phyloP scores from a whole-genome alignment of 53 echinoderm and acorn worm species.

The Stichopus horrens region DNA sequence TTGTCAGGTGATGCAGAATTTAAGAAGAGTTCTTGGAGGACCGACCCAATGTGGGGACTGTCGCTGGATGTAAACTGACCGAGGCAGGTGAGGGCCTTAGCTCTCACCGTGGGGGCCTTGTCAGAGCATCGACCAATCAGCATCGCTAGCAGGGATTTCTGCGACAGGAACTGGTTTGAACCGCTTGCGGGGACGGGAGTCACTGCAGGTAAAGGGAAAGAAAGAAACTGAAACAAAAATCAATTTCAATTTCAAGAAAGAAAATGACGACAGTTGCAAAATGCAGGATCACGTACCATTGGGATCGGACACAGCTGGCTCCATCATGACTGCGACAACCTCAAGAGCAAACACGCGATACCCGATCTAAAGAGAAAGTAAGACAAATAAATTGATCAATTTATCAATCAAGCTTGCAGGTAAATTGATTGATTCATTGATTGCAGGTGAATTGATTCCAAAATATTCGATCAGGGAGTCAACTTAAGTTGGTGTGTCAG shows the following conservation, averaged over 20 bases:
- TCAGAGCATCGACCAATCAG: constrained; percentile 88
- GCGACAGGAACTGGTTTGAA: constrained; percentile 70
- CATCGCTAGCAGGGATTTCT: constrained; percentile 77
- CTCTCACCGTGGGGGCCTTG: constrained; percentile 86
- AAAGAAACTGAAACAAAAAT: too few species aligned
- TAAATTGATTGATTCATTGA: too few species aligned
- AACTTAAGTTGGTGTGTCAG: too few species aligned
- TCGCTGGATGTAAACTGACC: constrained; percentile 77
- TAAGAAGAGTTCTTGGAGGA: constrained; percentile 58
- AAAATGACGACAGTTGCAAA: too few species aligned
- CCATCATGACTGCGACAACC: constrained; percentile 68
- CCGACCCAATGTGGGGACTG: constrained; percentile 51
- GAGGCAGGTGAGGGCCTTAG: constrained; percentile 86
- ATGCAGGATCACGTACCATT: constrained; percentile 31
- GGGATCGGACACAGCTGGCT: constrained; percentile 55
- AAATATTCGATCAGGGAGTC: too few species aligned
- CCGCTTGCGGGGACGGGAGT: background rate
- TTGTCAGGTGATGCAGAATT: background rate
- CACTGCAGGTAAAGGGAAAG: background rate
- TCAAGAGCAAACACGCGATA: constrained; percentile 86
- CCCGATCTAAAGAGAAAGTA: constrained; percentile 56
- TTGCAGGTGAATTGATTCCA: too few species aligned
- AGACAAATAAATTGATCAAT: too few species aligned
- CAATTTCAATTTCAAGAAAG: too few species aligned
- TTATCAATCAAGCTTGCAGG: too few species aligned